phyloP scores from a whole-genome alignment of 2,888 invertebrate genomes.

The Tipula unca region DNA sequence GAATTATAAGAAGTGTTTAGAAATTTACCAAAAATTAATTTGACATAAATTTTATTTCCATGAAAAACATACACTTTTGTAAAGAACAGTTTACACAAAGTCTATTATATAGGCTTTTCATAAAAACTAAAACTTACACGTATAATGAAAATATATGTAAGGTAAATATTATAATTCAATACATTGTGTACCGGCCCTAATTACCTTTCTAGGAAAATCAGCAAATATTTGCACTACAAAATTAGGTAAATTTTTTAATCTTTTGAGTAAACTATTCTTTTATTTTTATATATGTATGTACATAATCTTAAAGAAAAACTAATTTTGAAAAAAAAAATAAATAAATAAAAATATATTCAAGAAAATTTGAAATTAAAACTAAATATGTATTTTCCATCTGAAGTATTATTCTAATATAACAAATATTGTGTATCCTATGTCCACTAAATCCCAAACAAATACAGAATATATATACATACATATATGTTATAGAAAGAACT shows the following conservation, averaged over 20 bases:
- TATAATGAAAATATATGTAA: no score
- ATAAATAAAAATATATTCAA: neutral
- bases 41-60: no score
- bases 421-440: constrained; percentile 14
- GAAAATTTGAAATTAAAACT: constrained; percentile 4
- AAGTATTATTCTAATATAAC: constrained; percentile 14
- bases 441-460: constrained; percentile 14
- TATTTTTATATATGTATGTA: neutral
- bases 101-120: no score
- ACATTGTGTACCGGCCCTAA: neutral
- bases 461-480: no score
- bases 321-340: neutral
- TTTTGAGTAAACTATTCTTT: neutral
- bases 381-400: constrained; percentile 8
- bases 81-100: no score
- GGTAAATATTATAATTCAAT: no score
- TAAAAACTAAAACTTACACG: no score
- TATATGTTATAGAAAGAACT: neutral
- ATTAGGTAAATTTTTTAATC: neutral
- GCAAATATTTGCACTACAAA: neutral
- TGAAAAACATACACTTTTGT: no score
- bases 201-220: neutral
- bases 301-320: neutral
- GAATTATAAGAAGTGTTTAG: no score
- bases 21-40: no score